A percentile compares a stretch with the other conserved stretches of the same genome.
These are phyloP conservation scores for Recurvirostra avosetta DNA, from an alignment of 2,113 vertebrate species.

Conservation along the genomic window DNA sequence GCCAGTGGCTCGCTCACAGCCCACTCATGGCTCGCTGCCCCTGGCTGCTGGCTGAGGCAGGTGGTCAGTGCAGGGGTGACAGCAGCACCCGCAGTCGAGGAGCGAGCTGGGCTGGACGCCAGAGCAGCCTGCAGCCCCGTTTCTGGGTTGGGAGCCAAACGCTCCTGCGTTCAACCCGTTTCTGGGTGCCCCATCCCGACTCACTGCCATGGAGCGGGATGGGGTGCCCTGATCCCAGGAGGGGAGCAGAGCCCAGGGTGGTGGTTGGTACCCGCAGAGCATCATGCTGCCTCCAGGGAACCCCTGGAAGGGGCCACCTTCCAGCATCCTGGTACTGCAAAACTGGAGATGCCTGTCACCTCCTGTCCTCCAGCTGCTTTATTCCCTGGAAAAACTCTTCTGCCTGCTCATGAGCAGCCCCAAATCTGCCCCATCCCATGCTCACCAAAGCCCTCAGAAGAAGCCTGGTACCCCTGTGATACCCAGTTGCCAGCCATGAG, in stretches of 20 bases:
- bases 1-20: neutral
- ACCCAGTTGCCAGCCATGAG: neutral
- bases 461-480: rapidly evolving
- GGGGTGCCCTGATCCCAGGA: neutral
- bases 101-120: neutral
- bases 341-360: neutral
- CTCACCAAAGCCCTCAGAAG: neutral
- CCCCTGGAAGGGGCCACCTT: neutral
- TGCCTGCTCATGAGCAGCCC: neutral
- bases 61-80: neutral
- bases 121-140: neutral
- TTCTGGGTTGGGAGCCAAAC: neutral
- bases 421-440: neutral
- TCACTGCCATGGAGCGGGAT: rapidly evolving
- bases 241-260: neutral
- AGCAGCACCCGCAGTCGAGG: neutral
- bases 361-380: neutral
- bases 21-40: rapidly evolving
- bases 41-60: rapidly evolving
- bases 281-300: neutral
- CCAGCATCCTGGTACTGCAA: neutral
- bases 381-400: neutral
- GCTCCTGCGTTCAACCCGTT: rapidly evolving
- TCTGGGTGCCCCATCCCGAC: neutral
- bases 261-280: neutral